Evolutionary conservation across 1,140 invertebrate species (phyloP), one percentile per base, ranked within the genome.

Genomic region (Drosophila ercepeae): DNA sequence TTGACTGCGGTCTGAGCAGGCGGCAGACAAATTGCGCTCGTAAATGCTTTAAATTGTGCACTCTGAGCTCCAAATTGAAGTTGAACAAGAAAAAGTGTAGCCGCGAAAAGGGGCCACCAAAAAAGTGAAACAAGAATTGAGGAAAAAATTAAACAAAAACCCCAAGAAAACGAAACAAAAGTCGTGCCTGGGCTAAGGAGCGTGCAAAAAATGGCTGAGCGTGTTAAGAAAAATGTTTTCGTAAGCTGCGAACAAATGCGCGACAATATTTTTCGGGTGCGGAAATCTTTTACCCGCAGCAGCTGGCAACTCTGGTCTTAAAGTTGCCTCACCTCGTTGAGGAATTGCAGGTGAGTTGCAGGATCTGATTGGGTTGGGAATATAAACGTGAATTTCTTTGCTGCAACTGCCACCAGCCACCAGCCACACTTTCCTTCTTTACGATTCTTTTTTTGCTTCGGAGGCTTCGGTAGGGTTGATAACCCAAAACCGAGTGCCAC

Each of bases 201-300:
- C 82, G 76, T 74, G 76, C 82, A 84, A 84, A 84, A 84, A 84
- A 84, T 84, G 48, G 76, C 76, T 54, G 72, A 84, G 76, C 81
- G 81, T 81, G 81, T 84, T 88, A 77, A 88, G 81, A 84, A 84
- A 88, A 84, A 84, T 88, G 81, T 84, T 84, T 88, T 69, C 76
- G 82, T 84, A 84, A 84, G 81, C 82, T 84, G 76, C 76, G 76
- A 86, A 86, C 82, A 86, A 86, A 86, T 86, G 82, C 82, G 82
- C 82, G 82, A 86, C 82, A 82, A 86, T 86, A 86, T 86, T 88
- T 88, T 65, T 67, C 9, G 39, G 39, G 48, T 50, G 54, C 29
- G 60, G 23, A 64, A 60, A 64, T 64, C 60, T 46, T 61, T 34
- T 42, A 39, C 16, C 39, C 39, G 13, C 46, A 49, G 13, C 36